phyloP scores from a whole-genome alignment of 2,797 vertebrate species.

The Gobionotothen gibberifrons region DNA sequence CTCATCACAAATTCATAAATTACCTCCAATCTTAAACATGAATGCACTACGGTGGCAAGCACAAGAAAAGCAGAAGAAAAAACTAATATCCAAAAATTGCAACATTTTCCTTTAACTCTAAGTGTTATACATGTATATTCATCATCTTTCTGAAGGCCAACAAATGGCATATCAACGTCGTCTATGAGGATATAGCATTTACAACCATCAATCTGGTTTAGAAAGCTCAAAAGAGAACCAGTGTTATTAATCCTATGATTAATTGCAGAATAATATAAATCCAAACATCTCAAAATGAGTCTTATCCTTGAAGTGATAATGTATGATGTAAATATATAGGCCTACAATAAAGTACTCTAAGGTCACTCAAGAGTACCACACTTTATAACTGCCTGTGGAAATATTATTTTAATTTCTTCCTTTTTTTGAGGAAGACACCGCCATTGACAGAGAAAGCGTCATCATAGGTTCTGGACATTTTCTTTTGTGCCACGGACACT shows the following conservation, averaged over 20 bases:
- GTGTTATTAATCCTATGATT: constrained; percentile 10
- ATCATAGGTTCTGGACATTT: constrained; percentile 51
- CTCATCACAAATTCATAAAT: constrained; percentile 39
- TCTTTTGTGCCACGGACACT: constrained; percentile 45
- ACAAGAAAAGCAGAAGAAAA: constrained; percentile 13
- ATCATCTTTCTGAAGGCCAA: constrained; percentile 29
- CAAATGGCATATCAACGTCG: constrained; percentile 22
- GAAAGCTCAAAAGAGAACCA: constrained; percentile 5
- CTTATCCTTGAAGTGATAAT: not conserved
- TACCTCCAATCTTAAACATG: constrained; percentile 1
- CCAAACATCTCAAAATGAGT: not conserved
- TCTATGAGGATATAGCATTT: constrained; percentile 12
- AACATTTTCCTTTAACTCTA: constrained; percentile 5
- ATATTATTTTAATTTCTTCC: constrained; percentile 1
- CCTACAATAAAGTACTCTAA: constrained; percentile 3
- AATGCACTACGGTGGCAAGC: not conserved
- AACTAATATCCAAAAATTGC: constrained; percentile 12
- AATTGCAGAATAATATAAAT: constrained; percentile 4
- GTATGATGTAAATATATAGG: not conserved
- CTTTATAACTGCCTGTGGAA: not conserved
- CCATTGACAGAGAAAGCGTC: constrained; percentile 51
- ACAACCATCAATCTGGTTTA: not conserved
- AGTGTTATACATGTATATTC: not conserved
- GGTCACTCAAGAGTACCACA: constrained; percentile 19
- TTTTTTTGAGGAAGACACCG: constrained; percentile 23